phyloP scores from a whole-genome alignment of 2,888 invertebrate genomes.

The Eumerus sabulonum region DNA sequence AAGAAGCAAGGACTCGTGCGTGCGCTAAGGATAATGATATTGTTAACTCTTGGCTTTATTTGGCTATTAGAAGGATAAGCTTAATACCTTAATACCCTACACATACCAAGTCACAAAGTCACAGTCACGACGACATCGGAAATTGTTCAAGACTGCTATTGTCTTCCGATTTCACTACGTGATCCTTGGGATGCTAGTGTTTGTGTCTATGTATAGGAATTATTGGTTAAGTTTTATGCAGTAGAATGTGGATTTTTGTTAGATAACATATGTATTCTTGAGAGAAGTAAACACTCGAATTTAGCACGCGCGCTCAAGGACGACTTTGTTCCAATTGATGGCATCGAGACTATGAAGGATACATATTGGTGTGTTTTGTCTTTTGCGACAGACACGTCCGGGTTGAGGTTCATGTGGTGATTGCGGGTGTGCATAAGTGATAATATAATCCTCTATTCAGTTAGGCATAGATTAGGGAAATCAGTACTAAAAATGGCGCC shows the following conservation, averaged over 20 bases:
- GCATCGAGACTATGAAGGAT: too few species aligned
- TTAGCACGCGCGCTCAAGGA: not conserved
- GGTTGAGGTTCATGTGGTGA: too few species aligned
- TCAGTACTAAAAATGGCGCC: too few species aligned
- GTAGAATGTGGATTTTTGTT: slow-evolving; percentile 13
- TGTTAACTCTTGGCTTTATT: slow-evolving; percentile 41
- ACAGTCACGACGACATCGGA: too few species aligned
- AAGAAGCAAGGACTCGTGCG: not conserved
- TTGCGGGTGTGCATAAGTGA: too few species aligned
- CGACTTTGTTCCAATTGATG: too few species aligned
- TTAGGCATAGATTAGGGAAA: too few species aligned
- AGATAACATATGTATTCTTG: slow-evolving; percentile 2
- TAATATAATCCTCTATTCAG: too few species aligned
- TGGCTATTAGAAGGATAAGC: slow-evolving; percentile 41
- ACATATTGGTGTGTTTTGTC: too few species aligned
- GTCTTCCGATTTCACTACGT: not conserved
- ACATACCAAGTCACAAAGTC: not conserved
- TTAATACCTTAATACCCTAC: slow-evolving; percentile 13
- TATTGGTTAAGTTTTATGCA: slow-evolving; percentile 49
- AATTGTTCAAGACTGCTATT: not conserved
- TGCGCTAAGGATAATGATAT: slow-evolving; percentile 35
- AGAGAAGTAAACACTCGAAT: not conserved
- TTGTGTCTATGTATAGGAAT: slow-evolving; percentile 2
- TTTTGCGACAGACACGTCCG: too few species aligned
- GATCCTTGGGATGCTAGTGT: not conserved